Conservation (phyloP, 2,888 invertebrate species). For the Cerceris rybyensis region DNA sequence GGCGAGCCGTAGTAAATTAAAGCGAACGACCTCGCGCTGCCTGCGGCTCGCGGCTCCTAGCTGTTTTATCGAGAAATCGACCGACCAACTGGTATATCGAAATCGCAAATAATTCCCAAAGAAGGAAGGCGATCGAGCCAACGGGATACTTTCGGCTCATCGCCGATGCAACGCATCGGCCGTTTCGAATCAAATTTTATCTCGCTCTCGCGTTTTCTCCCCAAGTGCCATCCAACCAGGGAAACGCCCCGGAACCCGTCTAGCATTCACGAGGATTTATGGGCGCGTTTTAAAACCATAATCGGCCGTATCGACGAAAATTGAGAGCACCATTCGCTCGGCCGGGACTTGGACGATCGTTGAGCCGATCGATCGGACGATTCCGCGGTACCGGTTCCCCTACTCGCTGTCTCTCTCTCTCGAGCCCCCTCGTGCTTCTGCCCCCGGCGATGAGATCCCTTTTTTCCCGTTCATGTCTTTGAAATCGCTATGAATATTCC, state of each 20-base stretch:
- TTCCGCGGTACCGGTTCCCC: background rate
- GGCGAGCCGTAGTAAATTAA: conserved; percentile 10
- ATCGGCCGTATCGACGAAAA: conserved; percentile 51
- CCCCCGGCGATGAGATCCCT: background rate
- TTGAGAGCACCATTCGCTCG: conserved; percentile 32
- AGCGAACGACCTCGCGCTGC: conserved; percentile 20
- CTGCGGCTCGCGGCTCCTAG: no score
- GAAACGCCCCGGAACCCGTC: conserved; percentile 34
- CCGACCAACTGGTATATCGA: no score
- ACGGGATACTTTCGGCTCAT: background rate
- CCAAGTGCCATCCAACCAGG: conserved; percentile 4
- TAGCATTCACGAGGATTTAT: conserved; percentile 60
- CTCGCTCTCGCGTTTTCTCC: background rate
- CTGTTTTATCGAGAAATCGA: no score
- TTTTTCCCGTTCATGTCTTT: background rate
- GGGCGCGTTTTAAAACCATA: conserved; percentile 52
- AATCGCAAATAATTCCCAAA: no score
- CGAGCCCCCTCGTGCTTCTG: background rate
- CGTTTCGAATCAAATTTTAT: conserved; percentile 41
- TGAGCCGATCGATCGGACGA: conserved; percentile 43
- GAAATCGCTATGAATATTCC: background rate
- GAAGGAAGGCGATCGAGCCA: conserved; percentile 19
- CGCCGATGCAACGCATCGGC: background rate
- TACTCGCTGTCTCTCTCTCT: background rate
- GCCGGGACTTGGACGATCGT: conserved; percentile 25